Percentiles rank a stretch among this genome's conserved stretches.
These are phyloP conservation scores for roundworm (Caenorhabditis elegans) DNA, from an alignment of 1,140 invertebrate genomes.

Conservation along the genomic window DNA sequence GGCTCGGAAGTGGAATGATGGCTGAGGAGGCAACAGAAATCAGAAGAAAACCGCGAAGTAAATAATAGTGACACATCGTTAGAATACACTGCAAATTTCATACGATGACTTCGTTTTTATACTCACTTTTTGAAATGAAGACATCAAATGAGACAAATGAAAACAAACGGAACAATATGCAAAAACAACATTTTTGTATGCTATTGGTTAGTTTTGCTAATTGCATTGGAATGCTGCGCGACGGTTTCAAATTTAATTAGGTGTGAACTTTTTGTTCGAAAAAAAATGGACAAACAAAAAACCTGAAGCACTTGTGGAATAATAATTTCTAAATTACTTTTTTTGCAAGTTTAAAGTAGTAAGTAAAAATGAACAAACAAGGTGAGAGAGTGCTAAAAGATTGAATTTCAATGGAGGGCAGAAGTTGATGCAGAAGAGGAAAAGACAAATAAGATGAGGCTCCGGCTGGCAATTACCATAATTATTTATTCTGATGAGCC, in stretches of 20 bases:
- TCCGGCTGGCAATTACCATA: conserved; percentile 5
- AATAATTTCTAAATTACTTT: neutral
- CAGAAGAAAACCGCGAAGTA: neutral
- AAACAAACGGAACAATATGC: neutral
- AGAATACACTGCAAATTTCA: too few relatives aligned
- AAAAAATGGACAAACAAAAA: too few relatives aligned
- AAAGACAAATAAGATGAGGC: neutral
- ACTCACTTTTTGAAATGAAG: neutral
- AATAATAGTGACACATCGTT: too few relatives aligned
- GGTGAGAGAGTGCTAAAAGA: neutral
- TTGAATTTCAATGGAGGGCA: neutral
- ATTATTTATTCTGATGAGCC: conserved; percentile 21
- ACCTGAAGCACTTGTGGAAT: neutral
- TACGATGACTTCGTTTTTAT: too few relatives aligned
- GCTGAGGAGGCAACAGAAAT: neutral
- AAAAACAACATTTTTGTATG: neutral
- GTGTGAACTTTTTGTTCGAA: neutral
- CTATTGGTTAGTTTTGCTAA: neutral
- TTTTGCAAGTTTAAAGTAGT: neutral
- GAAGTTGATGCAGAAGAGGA: neutral
- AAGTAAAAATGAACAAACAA: neutral
- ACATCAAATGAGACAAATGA: too few relatives aligned
- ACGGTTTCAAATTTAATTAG: neutral
- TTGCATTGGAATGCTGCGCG: neutral
- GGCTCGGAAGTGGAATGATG: neutral